Conservation (phyloP, 1,140 invertebrate genomes). For the Apis laboriosa region DNA sequence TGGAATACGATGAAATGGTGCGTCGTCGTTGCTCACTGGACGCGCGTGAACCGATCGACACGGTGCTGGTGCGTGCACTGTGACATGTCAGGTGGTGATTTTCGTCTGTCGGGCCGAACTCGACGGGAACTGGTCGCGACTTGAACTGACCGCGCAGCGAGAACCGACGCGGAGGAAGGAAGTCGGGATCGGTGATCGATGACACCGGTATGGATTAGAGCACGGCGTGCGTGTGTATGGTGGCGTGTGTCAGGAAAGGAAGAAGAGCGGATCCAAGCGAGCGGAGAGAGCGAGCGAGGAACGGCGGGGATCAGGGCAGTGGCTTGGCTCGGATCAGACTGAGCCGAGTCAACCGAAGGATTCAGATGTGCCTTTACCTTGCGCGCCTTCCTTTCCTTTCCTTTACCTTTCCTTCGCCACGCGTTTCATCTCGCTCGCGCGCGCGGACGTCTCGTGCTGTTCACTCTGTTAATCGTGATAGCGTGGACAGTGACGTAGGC, state of each 20-base stretch:
- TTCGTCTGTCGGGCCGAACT: conserved; percentile 17
- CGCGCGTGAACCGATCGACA: conserved; percentile 27
- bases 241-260: conserved; percentile 18
- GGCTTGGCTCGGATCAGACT: conserved; percentile 74
- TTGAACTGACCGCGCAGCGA: conserved; percentile 44
- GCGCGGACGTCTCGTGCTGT: conserved; percentile 48
- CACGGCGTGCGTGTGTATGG: neutral
- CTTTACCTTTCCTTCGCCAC: conserved; percentile 40
- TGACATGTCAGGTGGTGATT: conserved; percentile 49
- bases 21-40: conserved; percentile 9
- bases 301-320: conserved; percentile 64
- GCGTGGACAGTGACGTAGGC: conserved; percentile 66
- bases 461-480: conserved; percentile 71
- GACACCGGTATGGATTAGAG: conserved; percentile 35
- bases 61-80: conserved; percentile 35
- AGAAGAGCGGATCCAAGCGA: neutral
- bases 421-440: conserved; percentile 50
- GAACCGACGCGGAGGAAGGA: conserved; percentile 32
- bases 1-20: too few species aligned
- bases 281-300: conserved; percentile 31
- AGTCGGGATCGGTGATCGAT: conserved; percentile 47
- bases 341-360: conserved; percentile 71
- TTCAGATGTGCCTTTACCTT: conserved; percentile 72
- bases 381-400: conserved; percentile 55
- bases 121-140: conserved; percentile 10